phyloP scores from a whole-genome alignment of 2,797 vertebrate species.

The Acipenser oxyrinchus region DNA sequence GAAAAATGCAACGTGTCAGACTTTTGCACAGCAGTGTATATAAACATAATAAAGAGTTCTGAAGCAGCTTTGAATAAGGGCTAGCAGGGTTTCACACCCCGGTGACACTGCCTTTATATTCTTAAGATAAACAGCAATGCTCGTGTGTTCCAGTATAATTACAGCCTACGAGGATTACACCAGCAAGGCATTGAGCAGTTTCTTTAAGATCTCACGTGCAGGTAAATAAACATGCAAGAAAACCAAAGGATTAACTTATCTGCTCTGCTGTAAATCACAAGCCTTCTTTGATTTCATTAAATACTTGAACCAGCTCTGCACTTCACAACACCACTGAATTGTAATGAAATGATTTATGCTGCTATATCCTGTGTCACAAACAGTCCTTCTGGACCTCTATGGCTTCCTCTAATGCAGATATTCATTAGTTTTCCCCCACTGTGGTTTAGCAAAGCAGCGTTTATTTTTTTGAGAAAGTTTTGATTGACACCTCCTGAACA shows the following conservation, averaged over 20 bases:
- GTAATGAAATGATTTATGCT: conserved; percentile 28
- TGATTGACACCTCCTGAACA: conserved; percentile 27
- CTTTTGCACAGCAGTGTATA: too few species aligned
- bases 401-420: conserved; percentile 23
- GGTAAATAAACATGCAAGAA: conserved; percentile 2
- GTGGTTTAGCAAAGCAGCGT: conserved; percentile 14
- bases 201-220: neutral
- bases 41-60: too few species aligned
- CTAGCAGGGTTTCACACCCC: too few species aligned
- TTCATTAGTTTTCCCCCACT: conserved; percentile 28
- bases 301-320: conserved; percentile 24
- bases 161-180: neutral
- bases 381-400: conserved; percentile 22
- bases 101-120: too few species aligned
- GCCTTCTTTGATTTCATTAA: conserved; percentile 37
- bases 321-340: conserved; percentile 12
- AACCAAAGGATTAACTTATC: conserved; percentile 23
- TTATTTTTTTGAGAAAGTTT: conserved; percentile 25
- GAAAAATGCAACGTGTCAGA: too few species aligned
- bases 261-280: conserved; percentile 19
- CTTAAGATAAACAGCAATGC: too few species aligned
- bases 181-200: conserved; percentile 13
- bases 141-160: neutral
- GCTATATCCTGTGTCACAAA: conserved; percentile 21
- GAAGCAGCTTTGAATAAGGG: too few species aligned